Percentiles rank a stretch among this genome's conserved stretches.
Conservation (phyloP, 2,113 vertebrate genomes). For the Meleagris gallopavo region DNA sequence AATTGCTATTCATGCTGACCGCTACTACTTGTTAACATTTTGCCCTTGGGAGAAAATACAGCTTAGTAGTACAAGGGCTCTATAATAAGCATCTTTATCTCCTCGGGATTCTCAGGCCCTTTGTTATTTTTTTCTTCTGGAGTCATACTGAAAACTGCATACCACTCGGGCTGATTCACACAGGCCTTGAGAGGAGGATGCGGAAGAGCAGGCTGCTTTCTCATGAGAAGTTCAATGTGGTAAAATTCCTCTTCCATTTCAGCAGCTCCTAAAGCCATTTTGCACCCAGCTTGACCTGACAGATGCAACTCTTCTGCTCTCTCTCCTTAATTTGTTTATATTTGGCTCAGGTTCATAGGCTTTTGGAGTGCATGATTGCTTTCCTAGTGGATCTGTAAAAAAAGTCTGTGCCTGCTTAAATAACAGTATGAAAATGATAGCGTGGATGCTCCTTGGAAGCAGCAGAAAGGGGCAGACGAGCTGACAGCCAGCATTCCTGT, state of each 20-base stretch:
- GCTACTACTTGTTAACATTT: conserved; percentile 31
- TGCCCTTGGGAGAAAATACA: conserved; percentile 44
- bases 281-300: conserved; percentile 75
- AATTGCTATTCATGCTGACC: not conserved
- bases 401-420: conserved; percentile 65
- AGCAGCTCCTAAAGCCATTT: conserved; percentile 43
- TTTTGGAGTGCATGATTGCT: conserved; percentile 38
- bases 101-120: not conserved
- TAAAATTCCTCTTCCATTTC: conserved; percentile 66
- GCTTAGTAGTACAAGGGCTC: not conserved
- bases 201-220: conserved; percentile 18
- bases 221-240: conserved; percentile 39
- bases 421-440: conserved; percentile 51
- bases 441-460: conserved; percentile 9
- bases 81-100: conserved; percentile 44
- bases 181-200: not conserved
- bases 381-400: conserved; percentile 47
- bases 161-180: conserved; percentile 37
- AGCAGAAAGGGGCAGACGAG: conserved; percentile 24
- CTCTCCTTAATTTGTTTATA: conserved; percentile 74
- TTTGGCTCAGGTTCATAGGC: conserved; percentile 66
- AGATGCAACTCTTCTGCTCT: conserved; percentile 75
- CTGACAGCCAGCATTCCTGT: conserved; percentile 49
- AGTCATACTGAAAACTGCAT: conserved; percentile 20
- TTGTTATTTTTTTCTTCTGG: not conserved